Conservation (phyloP, 1,140 invertebrate genomes). For the Diabrotica virgifera region DNA sequence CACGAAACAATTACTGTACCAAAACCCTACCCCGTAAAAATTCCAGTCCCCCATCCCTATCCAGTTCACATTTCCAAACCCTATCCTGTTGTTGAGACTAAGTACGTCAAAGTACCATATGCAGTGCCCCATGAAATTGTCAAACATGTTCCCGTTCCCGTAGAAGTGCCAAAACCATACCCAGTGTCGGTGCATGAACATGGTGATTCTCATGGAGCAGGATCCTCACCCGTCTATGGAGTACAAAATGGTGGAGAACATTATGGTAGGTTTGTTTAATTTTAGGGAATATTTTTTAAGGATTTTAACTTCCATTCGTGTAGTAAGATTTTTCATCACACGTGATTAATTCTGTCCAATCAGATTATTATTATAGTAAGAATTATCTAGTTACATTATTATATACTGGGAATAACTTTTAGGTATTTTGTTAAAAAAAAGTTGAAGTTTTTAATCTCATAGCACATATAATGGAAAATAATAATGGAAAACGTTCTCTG, state of each 20-base stretch:
- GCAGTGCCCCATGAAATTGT: constrained; percentile 39
- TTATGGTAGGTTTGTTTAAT: neutral
- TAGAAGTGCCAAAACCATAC: constrained; percentile 43
- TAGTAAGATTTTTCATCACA: too few relatives aligned
- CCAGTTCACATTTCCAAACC: constrained; percentile 41
- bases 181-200: constrained; percentile 36
- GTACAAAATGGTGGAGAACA: neutral
- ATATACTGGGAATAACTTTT: too few relatives aligned
- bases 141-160: constrained; percentile 38
- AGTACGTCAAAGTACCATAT: constrained; percentile 37
- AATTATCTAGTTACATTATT: too few relatives aligned
- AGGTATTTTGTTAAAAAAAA: too few relatives aligned
- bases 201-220: constrained; percentile 5
- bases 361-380: too few relatives aligned
- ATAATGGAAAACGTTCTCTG: too few relatives aligned
- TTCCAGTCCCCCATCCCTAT: constrained; percentile 40
- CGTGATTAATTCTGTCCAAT: too few relatives aligned
- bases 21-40: constrained; percentile 42
- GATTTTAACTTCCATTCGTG: too few relatives aligned
- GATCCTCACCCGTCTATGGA: constrained; percentile 4
- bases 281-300: neutral
- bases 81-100: constrained; percentile 36
- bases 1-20: constrained; percentile 35
- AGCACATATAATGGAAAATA: too few relatives aligned
- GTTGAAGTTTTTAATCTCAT: too few relatives aligned